A percentile compares a stretch with the other conserved stretches of the same genome.
Conservation (phyloP, 2,113 vertebrate species). For the Lampris incognitus region DNA sequence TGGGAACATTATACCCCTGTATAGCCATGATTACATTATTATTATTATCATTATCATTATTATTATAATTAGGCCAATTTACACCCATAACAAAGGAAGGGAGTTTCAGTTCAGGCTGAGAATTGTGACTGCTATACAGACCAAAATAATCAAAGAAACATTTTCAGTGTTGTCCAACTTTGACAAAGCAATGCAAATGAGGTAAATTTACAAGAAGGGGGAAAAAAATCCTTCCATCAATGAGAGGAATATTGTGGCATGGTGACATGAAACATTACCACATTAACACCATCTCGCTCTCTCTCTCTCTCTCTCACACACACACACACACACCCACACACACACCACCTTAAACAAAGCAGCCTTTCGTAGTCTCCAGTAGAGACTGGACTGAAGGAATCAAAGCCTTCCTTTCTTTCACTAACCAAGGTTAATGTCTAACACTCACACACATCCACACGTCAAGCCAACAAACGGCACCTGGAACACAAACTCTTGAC, state of each 20-base stretch:
- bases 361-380: slow-evolving; percentile 64
- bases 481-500: neutral
- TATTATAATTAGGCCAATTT: too few relatives aligned
- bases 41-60: too few relatives aligned
- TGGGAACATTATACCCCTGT: too few relatives aligned
- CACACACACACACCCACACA: slow-evolving; percentile 19
- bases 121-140: too few relatives aligned
- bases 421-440: slow-evolving; percentile 61
- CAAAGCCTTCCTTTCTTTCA: slow-evolving; percentile 59
- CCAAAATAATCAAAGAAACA: too few relatives aligned
- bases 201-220: neutral
- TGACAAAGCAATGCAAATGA: slow-evolving; percentile 14
- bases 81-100: too few relatives aligned
- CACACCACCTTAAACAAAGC: slow-evolving; percentile 72
- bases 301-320: slow-evolving; percentile 6
- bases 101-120: too few relatives aligned
- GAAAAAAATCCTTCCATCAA: slow-evolving; percentile 19
- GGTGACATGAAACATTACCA: slow-evolving; percentile 30
- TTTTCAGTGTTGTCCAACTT: neutral
- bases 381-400: slow-evolving; percentile 38
- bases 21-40: too few relatives aligned
- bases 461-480: slow-evolving; percentile 34
- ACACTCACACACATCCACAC: slow-evolving; percentile 18
- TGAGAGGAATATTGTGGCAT: slow-evolving; percentile 9
- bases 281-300: slow-evolving; percentile 15